Conservation (phyloP, 2,888 invertebrate species). For the Schizotus pectinicornis region DNA sequence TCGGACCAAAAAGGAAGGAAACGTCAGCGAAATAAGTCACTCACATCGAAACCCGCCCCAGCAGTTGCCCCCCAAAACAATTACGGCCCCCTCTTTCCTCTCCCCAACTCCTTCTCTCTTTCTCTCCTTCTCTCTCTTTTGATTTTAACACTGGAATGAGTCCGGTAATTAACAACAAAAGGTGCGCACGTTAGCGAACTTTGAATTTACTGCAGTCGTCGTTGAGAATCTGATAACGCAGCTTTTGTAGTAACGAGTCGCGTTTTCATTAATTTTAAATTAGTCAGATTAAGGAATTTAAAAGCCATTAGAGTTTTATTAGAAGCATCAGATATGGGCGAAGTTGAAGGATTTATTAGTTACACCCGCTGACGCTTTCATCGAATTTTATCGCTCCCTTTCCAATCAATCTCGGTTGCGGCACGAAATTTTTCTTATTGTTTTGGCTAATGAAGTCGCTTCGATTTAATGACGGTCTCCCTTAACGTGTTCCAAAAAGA, state of each 20-base stretch:
- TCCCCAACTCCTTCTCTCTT: not conserved
- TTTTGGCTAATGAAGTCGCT: not conserved
- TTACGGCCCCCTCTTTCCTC: slow-evolving; percentile 4
- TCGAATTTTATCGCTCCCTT: not conserved
- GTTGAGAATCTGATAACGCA: slow-evolving; percentile 11
- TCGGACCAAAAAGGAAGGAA: slow-evolving; percentile 39
- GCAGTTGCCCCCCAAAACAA: slow-evolving; percentile 1
- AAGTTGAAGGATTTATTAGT: slow-evolving; percentile 10
- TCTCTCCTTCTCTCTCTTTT: not conserved
- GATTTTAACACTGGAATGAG: too few species aligned
- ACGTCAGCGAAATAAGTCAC: slow-evolving; percentile 44
- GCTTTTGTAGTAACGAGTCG: slow-evolving; percentile 6
- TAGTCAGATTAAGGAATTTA: slow-evolving; percentile 19
- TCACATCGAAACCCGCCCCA: slow-evolving; percentile 34
- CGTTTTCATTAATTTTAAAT: slow-evolving; percentile 11
- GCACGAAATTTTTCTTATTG: too few species aligned
- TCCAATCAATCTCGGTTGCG: not conserved
- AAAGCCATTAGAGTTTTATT: slow-evolving; percentile 15
- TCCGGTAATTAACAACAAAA: too few species aligned
- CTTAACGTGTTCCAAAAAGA: not conserved
- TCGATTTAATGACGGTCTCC: slow-evolving; percentile 5
- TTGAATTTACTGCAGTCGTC: not conserved
- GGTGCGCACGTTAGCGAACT: too few species aligned
- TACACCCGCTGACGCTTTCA: not conserved
- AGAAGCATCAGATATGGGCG: slow-evolving; percentile 5